Base-by-base conservation (phyloP, 1,140 invertebrate genomes). In the Thaumetopoea pityocampa region DNA sequence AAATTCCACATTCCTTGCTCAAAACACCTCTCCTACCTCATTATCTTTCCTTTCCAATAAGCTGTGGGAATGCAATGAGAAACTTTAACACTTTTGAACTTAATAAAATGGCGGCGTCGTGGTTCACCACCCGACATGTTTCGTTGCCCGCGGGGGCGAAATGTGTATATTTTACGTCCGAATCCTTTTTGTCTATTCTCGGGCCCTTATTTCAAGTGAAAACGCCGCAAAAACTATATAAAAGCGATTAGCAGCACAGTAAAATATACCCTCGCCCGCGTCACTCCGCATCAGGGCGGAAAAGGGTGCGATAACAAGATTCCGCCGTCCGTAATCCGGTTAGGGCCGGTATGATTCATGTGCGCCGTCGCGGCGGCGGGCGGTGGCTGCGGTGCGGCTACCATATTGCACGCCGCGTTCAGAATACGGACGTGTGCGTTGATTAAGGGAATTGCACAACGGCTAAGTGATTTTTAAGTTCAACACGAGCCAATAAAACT, bases 221-320 rank as follows among this genome's bases (percentile, higher is more conserved):
- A 10, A 37, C 3, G 17, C 32, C 34, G 23, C 27, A 41, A 27
- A n/a, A 38, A 41, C 18, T 30, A 42, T 24, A 43, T 36, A 33
- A 37, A 50, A 55, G 20, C 43, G 44, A 52, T 49, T 51, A 51
- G 29, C 35, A 36, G 30, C 19, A 24, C 26, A 27, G 20, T 24
- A 45, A 44, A 30, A 50, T 47, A 41, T 38, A 42, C 37, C 41
- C 37, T 16, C 36, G 40, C 44, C 23, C 40, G 44, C 54, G 64
- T 69, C 67, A 55, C 51, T 41, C 24, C 38, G 33, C 30, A 68
- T 68, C 61, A 61, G 54, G 40, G 42, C 38, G 30, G 67, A 68
- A 73, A 67, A 77, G 76, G 76, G 76, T 74, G 60, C 42, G 38
- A 45, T 80, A 80, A 80, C 50, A 63, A 70, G 76, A 68, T 74